Percentiles rank a stretch among this genome's conserved stretches.
Evolutionary conservation across 2,888 invertebrate genomes (phyloP).

Genomic region (Caprella mutica): DNA sequence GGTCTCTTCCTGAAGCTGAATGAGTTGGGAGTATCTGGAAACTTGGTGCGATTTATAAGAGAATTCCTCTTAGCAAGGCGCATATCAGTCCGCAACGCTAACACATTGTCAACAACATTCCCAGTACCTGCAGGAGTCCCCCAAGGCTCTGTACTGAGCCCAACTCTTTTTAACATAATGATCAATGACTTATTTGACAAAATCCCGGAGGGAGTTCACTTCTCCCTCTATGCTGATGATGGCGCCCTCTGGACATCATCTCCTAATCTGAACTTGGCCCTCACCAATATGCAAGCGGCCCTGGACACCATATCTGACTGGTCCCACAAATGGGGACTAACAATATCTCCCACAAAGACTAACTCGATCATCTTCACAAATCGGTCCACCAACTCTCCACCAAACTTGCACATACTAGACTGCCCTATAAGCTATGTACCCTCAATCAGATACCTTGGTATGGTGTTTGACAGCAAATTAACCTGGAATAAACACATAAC

Average conservation of each 20-base stretch:
- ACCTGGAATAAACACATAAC: no score
- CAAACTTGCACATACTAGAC: no score
- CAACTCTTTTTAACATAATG: neutral
- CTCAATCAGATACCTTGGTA: no score
- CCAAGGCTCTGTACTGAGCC: neutral
- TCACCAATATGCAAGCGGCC: no score
- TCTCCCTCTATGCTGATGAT: neutral
- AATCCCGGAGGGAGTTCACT: neutral
- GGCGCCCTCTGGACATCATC: neutral
- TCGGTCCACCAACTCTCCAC: no score
- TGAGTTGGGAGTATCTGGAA: neutral
- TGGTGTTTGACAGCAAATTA: no score
- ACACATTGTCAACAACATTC: neutral
- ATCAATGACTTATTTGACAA: neutral
- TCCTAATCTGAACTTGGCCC: no score
- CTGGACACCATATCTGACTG: no score
- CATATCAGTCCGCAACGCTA: neutral
- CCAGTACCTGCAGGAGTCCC: neutral
- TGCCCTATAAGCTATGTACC: no score
- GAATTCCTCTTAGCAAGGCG: neutral
- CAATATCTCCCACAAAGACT: no score
- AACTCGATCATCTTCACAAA: no score
- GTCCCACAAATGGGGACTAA: no score
- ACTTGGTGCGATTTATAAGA: neutral
- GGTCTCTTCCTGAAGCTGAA: neutral